Conservation (phyloP, 2,113 vertebrate species). For the Cichladusa arquata region DNA sequence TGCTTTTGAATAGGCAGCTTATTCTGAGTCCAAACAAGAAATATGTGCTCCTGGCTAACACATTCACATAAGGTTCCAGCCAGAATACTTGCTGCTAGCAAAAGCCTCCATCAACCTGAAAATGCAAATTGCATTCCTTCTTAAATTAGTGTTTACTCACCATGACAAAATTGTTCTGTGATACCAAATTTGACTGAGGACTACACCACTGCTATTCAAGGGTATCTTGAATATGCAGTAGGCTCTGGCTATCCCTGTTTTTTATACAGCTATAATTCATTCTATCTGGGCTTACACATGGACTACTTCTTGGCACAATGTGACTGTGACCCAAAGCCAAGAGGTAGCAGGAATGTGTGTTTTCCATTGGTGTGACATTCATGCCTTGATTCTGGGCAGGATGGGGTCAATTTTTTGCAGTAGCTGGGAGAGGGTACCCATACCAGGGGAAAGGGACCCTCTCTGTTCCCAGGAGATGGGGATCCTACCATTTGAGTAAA, state of each 20-base stretch:
- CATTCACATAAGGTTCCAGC: neutral
- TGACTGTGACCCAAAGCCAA: neutral
- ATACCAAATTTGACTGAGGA: neutral
- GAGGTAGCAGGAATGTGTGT: neutral
- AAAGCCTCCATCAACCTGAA: neutral
- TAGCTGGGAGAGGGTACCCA: neutral
- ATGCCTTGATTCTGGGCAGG: neutral
- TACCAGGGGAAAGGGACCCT: neutral
- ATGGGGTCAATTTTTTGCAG: neutral
- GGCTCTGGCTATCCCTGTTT: neutral
- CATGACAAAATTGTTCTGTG: neutral
- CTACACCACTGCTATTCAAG: neutral
- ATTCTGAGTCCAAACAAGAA: neutral
- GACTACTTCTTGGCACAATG: neutral
- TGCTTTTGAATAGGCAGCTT: neutral
- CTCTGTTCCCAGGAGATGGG: neutral
- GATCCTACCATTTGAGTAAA: neutral
- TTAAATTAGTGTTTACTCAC: neutral
- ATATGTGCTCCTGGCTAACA: neutral
- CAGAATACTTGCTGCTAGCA: neutral
- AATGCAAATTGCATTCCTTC: neutral
- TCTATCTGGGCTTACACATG: neutral
- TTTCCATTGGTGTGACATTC: neutral
- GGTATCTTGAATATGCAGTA: neutral
- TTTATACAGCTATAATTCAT: neutral